Evolutionary conservation across 2,888 invertebrate genomes (phyloP).

Genomic region (Enoplolaimus lenunculus): DNA sequence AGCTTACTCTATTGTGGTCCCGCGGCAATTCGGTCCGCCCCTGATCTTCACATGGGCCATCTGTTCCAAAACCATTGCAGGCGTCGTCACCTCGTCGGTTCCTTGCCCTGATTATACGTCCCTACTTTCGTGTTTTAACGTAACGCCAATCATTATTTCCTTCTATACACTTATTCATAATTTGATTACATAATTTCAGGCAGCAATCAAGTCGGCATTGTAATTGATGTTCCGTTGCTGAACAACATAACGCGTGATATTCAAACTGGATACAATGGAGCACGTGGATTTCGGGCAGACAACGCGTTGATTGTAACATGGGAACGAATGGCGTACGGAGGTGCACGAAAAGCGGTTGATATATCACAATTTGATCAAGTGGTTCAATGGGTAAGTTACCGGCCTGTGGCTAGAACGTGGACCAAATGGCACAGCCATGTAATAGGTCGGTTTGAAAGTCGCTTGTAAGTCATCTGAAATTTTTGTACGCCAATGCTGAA

Average conservation of each 20-base stretch:
- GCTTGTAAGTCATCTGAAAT: too few relatives aligned
- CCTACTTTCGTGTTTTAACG: conserved; percentile 10
- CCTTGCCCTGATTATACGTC: conserved; percentile 16
- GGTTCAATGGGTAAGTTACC: conserved; percentile 30
- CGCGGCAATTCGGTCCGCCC: too few relatives aligned
- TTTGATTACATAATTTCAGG: conserved; percentile 32
- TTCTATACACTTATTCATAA: too few relatives aligned
- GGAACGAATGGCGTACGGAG: conserved; percentile 34
- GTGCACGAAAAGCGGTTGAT: conserved; percentile 32
- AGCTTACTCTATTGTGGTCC: too few relatives aligned
- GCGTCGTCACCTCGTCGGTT: background rate
- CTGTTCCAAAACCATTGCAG: too few relatives aligned
- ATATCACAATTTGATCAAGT: conserved; percentile 33
- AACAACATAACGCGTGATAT: conserved; percentile 33
- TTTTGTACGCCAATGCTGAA: too few relatives aligned
- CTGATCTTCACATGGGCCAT: too few relatives aligned
- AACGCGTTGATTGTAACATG: conserved; percentile 34
- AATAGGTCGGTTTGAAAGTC: too few relatives aligned
- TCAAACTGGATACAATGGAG: conserved; percentile 30
- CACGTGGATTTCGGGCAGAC: conserved; percentile 31
- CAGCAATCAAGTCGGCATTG: conserved; percentile 31
- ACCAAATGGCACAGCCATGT: too few relatives aligned
- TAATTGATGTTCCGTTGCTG: conserved; percentile 30
- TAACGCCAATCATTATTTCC: too few relatives aligned
- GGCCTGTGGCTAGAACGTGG: too few relatives aligned